Evolutionary conservation across 2,113 vertebrate species (phyloP), one percentile per base, ranked within the genome.

Genomic region (Monarcha castaneiventris): DNA sequence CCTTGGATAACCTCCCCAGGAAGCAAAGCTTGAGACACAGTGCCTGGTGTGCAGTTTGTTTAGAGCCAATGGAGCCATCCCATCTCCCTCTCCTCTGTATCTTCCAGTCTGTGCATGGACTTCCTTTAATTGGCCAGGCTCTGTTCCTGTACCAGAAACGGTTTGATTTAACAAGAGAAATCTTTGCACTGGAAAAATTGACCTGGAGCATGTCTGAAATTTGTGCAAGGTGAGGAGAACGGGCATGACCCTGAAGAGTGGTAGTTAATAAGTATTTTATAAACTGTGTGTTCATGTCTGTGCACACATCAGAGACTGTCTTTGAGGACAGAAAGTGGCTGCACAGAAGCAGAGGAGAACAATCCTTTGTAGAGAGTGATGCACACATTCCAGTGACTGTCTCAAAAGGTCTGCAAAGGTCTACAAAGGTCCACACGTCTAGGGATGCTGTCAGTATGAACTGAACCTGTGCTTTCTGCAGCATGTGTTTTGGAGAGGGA

Each of bases 81-180:
- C 97, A 0, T 95, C 44, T 94, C 97, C 46, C 79, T 59, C 62
- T 98, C 97, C 85, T 98, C 96, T 0, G 97, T 97, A 3, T 98
- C 97, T 5, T 97, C 97, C 78, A 96, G 73, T 18, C 98, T 79
- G 0, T 97, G 92, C 25, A 89, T 58, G 0, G 94, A 97, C 90
- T 98, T 98, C 62, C 89, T 96, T 89, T 98, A 97, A 84, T 88
- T 96, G 33, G 97, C 97, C 91, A 98, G 84, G 74, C 91, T 98
- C 90, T 98, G 91, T 90, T 98, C 97, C 97, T 98, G 35, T 27
- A 51, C 16, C 62, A 51, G 43, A 74, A 79, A 59, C 9, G 2
- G 21, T 78, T 75, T 66, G 56, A 21, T 73, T 92, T 54, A 69
- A 54, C 7, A 44, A 55, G 20, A 88, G 16, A n/a, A 59, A n/a